Evolutionary conservation across 2,113 vertebrate genomes (phyloP).

Genomic region (Eleginops maclovinus): DNA sequence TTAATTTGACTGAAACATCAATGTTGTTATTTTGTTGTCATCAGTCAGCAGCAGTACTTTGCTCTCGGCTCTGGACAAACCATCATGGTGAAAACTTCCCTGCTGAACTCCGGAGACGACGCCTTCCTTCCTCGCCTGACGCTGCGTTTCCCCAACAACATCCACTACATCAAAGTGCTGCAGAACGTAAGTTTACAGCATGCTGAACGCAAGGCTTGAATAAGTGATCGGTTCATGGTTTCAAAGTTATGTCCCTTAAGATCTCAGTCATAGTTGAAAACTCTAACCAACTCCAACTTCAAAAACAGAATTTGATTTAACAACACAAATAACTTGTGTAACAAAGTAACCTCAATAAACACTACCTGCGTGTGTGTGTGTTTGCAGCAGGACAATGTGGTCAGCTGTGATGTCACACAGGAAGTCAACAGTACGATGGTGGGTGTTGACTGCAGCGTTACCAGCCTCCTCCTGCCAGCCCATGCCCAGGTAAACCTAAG

Average conservation of each 20-base stretch:
- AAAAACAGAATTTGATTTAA: background rate
- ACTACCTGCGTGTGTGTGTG: slow-evolving; percentile 38
- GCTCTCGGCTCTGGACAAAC: slow-evolving; percentile 88
- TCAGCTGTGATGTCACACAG: slow-evolving; percentile 87
- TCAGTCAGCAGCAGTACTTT: slow-evolving; percentile 86
- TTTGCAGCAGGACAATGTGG: slow-evolving; percentile 87
- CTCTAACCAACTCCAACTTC: no score
- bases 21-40: background rate
- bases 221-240: background rate
- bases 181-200: slow-evolving; percentile 85
- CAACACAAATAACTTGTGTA: background rate
- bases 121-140: slow-evolving; percentile 89
- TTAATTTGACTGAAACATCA: background rate
- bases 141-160: slow-evolving; percentile 86
- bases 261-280: background rate
- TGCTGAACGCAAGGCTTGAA: background rate
- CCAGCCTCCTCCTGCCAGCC: slow-evolving; percentile 87
- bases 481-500: slow-evolving; percentile 85
- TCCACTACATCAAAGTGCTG: slow-evolving; percentile 91
- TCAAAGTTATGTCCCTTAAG: background rate
- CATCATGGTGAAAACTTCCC: slow-evolving; percentile 85
- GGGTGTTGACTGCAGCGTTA: slow-evolving; percentile 87
- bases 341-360: background rate
- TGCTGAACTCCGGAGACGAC: slow-evolving; percentile 91
- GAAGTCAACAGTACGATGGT: slow-evolving; percentile 79